Base-by-base conservation (phyloP, 2,888 invertebrate genomes). In the Achlya flavicornis region DNA sequence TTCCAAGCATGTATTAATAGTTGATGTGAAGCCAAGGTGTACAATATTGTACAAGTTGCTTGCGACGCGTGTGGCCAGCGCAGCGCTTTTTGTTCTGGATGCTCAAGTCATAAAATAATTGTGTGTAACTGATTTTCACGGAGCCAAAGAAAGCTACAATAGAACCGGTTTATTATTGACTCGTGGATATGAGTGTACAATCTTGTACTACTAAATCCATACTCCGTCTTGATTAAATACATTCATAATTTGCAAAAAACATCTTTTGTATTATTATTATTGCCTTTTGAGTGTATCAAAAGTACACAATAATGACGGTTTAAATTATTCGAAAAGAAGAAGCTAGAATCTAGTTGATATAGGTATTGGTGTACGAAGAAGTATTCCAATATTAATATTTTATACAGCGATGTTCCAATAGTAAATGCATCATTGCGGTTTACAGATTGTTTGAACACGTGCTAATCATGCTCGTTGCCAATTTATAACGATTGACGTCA, bases 1-100 rank as follows among this genome's bases (percentile, higher is more conserved):
- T 78, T 80, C 66, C 74, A 58, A 58, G 58, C 60, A 77, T 71
- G 81, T 87, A 86, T 85, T 85, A 85, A 85, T 88, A 88, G 81
- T 76, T 65, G 71, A 75, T 77, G 76, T 79, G 78, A 79, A 53
- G 19, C 53, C 78, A 75, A 77, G 80, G 78, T 72, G 72, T 74
- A 46, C 41, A 41, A 12, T 10, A 38, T 71, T 70, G 71, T 70
- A 70, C 69, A 66, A 64, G 68, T 63, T 69, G 70, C 62, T 57
- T 53, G 57, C 84, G 70, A 75, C 75, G 85, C 78, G 86, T 83
- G 87, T 84, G 87, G 87, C 71, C 83, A 57, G 12, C 53, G 63
- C 69, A 53, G 53, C 48, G 48, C 53, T 53, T 79, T 74, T 77
- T 73, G 73, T 74, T 74, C 73, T 60, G 60, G 43, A 60, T 6